Evolutionary conservation across 2,113 vertebrate genomes (phyloP).

Genomic region (Anoura caudifer): DNA sequence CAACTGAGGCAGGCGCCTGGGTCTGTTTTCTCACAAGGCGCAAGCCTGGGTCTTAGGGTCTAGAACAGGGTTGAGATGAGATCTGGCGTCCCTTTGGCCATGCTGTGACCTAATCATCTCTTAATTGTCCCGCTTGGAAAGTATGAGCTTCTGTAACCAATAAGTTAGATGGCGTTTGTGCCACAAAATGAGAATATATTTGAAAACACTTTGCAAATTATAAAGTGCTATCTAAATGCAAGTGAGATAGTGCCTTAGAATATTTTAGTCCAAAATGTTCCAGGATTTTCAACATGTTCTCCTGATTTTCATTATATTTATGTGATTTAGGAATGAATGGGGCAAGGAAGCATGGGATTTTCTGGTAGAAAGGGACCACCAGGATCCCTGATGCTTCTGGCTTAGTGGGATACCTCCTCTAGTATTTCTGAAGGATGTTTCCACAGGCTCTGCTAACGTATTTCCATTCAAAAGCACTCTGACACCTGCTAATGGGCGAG

Average conservation of each 20-base stretch:
- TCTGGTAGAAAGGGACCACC: neutral
- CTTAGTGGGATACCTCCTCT: neutral
- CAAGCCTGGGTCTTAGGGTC: neutral
- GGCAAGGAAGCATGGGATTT: neutral
- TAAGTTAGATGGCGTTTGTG: neutral
- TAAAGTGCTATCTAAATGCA: neutral
- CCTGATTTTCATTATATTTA: neutral
- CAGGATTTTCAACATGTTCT: neutral
- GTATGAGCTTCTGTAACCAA: neutral
- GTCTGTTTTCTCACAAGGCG: neutral
- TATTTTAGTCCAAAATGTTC: neutral
- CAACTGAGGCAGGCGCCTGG: neutral
- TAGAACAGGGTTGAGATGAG: neutral
- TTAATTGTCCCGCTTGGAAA: conserved; percentile 21
- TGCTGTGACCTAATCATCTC: neutral
- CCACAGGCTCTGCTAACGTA: neutral
- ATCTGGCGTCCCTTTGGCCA: neutral
- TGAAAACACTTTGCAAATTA: conserved; percentile 11
- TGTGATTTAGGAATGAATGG: neutral
- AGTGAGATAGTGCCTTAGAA: neutral
- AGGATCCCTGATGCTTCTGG: neutral
- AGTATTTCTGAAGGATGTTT: neutral
- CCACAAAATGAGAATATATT: neutral
- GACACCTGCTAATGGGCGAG: neutral
- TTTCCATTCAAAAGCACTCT: conserved; percentile 33